These are phyloP conservation scores for Polydrusus pterygomalis DNA, from an alignment of 2,888 invertebrate species.

Conservation along the genomic window DNA sequence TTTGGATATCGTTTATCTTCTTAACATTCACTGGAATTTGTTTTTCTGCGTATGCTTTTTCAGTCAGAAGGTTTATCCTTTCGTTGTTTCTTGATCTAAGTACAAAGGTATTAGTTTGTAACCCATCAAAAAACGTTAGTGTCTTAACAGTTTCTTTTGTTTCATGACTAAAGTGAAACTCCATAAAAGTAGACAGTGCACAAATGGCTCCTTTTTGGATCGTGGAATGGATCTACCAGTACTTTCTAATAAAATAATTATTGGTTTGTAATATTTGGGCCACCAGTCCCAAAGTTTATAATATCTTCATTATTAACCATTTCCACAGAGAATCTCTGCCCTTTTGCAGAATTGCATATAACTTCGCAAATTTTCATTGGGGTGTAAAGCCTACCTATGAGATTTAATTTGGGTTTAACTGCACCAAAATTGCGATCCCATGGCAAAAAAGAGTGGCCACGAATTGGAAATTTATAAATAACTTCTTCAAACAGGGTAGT, in stretches of 20 bases:
- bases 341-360: background rate
- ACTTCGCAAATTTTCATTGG: too few species aligned
- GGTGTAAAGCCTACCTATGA: conserved; percentile 3
- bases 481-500: conserved; percentile 1
- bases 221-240: conserved; percentile 10
- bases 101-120: too few species aligned
- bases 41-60: too few species aligned
- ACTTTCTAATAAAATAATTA: conserved; percentile 3
- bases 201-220: too few species aligned
- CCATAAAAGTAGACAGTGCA: conserved; percentile 1
- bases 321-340: conserved; percentile 7
- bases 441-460: conserved; percentile 7
- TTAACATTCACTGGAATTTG: too few species aligned
- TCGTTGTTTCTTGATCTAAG: too few species aligned
- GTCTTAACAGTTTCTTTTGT: conserved; percentile 5
- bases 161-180: conserved; percentile 7
- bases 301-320: too few species aligned
- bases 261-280: background rate
- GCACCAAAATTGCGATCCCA: conserved; percentile 1
- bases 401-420: background rate
- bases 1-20: too few species aligned
- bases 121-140: background rate
- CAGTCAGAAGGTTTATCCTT: too few species aligned
- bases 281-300: too few species aligned
- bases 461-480: too few species aligned